A percentile compares a stretch with the other conserved stretches of the same genome.
Evolutionary conservation across 2,888 invertebrate species (phyloP).

Genomic region (Limnephilus auricula): DNA sequence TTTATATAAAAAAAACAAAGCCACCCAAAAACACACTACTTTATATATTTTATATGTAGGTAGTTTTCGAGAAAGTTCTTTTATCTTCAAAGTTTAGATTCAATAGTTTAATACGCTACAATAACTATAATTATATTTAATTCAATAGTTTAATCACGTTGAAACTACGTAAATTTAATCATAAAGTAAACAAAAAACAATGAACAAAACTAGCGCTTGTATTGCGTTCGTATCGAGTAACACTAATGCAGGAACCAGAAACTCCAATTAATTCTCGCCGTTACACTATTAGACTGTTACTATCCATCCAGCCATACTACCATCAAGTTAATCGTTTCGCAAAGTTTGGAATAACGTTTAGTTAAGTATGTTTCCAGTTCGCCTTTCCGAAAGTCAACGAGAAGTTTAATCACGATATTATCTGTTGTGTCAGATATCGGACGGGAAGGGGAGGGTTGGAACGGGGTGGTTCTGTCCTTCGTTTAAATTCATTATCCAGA

Average conservation of each 20-base stretch:
- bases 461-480: not conserved
- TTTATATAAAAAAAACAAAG: no score
- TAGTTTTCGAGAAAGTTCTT: no score
- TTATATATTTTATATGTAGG: no score
- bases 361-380: not conserved
- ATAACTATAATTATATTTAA: no score
- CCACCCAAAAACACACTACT: no score
- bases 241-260: not conserved
- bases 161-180: not conserved
- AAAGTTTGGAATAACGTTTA: not conserved
- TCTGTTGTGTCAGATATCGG: not conserved
- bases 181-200: not conserved
- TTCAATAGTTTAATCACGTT: no score
- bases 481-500: slow-evolving; percentile 2
- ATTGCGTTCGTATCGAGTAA: not conserved
- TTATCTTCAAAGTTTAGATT: no score
- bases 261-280: not conserved
- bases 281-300: not conserved
- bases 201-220: not conserved
- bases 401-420: not conserved
- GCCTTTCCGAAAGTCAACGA: not conserved
- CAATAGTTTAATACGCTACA: no score
- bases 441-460: not conserved
- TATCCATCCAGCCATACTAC: not conserved
- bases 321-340: slow-evolving; percentile 2